These are phyloP conservation scores for Osedax frankpressi DNA, from an alignment of 2,888 invertebrate genomes.

Conservation along the genomic window DNA sequence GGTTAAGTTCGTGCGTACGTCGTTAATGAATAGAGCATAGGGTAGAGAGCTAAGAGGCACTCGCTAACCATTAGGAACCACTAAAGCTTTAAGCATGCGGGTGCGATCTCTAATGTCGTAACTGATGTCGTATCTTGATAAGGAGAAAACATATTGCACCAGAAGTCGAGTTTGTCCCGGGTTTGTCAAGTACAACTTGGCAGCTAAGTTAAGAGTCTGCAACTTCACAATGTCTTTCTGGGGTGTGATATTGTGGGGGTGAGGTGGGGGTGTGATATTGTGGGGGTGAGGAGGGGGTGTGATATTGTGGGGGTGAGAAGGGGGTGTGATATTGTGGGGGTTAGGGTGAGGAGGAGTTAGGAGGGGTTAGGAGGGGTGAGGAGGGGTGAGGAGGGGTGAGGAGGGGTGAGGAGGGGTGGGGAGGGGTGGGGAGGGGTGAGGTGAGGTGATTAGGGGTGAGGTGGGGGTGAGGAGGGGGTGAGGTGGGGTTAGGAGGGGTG, in stretches of 20 bases:
- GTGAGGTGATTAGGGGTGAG: too few species aligned
- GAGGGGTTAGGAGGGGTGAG: too few species aligned
- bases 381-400: background rate
- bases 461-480: too few species aligned
- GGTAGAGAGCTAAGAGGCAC: too few species aligned
- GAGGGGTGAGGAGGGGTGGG: slow-evolving; percentile 26
- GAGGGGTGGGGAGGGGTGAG: too few species aligned
- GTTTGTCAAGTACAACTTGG: slow-evolving; percentile 78
- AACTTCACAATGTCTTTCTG: slow-evolving; percentile 87
- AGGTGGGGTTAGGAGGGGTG: background rate
- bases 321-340: background rate
- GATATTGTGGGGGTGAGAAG: background rate
- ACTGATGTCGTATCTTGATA: slow-evolving; percentile 90
- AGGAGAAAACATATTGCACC: slow-evolving; percentile 78
- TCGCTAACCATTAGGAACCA: slow-evolving; percentile 51
- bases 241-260: background rate
- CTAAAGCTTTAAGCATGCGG: slow-evolving; percentile 69
- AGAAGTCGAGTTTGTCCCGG: slow-evolving; percentile 71
- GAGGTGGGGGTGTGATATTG: background rate
- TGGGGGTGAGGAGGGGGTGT: too few species aligned
- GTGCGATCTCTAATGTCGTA: slow-evolving; percentile 94
- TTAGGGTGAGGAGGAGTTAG: too few species aligned
- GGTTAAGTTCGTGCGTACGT: background rate
- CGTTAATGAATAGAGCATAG: too few species aligned
- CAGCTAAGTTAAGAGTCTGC: slow-evolving; percentile 83